Conservation (phyloP, 1,140 invertebrate species). For the Daktulosphaira vitifoliae region DNA sequence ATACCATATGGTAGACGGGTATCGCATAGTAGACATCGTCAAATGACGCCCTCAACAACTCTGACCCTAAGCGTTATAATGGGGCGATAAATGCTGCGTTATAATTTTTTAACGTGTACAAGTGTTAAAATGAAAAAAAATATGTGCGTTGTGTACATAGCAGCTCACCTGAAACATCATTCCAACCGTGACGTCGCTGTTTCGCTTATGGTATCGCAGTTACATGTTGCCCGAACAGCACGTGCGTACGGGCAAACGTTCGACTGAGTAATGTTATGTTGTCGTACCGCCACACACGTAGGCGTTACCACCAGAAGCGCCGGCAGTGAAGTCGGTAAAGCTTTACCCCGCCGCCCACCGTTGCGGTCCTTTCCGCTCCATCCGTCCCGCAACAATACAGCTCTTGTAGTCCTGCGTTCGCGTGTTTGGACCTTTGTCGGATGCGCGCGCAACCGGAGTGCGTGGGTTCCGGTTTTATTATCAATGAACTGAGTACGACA, state of each 20-base stretch:
- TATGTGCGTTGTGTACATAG: too few species aligned
- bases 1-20: too few species aligned
- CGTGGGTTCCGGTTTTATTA: conserved; percentile 15
- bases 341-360: background rate
- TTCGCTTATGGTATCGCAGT: background rate
- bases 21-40: too few species aligned
- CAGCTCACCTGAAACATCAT: conserved; percentile 3
- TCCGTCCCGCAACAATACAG: background rate
- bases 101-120: too few species aligned
- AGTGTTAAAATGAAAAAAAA: too few species aligned
- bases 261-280: conserved; percentile 29
- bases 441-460: background rate
- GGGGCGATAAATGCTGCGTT: too few species aligned
- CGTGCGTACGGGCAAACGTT: conserved; percentile 1
- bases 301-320: background rate
- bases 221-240: background rate
- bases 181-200: too few species aligned
- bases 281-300: background rate
- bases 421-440: background rate
- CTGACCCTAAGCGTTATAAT: too few species aligned
- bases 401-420: too few species aligned
- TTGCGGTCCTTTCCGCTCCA: background rate
- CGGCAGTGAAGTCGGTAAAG: background rate
- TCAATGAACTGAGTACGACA: conserved; percentile 7
- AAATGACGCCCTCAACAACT: too few species aligned